Evolutionary conservation across 2,888 invertebrate genomes (phyloP), one percentile per base, ranked within the genome.

Genomic region (Scaptomyza cyrtandrae): DNA sequence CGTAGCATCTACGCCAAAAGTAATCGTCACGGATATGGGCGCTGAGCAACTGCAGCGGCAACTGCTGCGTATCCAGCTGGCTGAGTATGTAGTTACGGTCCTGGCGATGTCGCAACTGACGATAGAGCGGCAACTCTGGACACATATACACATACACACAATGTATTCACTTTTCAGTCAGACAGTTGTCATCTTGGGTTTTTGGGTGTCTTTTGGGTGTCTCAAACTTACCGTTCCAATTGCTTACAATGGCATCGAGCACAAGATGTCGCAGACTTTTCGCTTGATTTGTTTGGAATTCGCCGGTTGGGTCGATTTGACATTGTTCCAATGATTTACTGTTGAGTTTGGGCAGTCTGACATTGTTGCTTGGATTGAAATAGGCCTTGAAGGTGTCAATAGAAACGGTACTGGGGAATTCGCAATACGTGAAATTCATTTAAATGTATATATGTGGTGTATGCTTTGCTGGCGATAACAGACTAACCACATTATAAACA

Each of bases 21-120:
- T 88, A 89, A 69, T 92, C 90, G 29, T 91, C 90, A 37, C 84
- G 89, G 35, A 92, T 92, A 76, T 91, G 86, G 14, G 75, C 57
- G 73, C 90, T 90, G 65, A 92, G 88, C 64, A 90, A 76, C 75
- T 90, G 88, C 35, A 92, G 74, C 35, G 92, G 90, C 58, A 92
- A 72, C 70, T 88, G 73, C 70, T 88, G 87, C 10, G 90, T 84
- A 80, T 90, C 88, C 70, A 92, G 71, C 71, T 92, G 89, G 63
- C 90, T 89, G 39, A 92, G 82, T 55, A 92, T 72, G 59, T 92
- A 92, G 79, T 91, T 91, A 69, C 90, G 90, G 87, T 92, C 92
- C 48, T 90, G 89, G 49, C 88, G 88, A 3, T 80, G 69, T 31
- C 85, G 69, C 52, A 92, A 71, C 69, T 90, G 90, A 27, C 85